phyloP scores from a whole-genome alignment of 2,113 vertebrate genomes.

The Ceyx margarethae region DNA sequence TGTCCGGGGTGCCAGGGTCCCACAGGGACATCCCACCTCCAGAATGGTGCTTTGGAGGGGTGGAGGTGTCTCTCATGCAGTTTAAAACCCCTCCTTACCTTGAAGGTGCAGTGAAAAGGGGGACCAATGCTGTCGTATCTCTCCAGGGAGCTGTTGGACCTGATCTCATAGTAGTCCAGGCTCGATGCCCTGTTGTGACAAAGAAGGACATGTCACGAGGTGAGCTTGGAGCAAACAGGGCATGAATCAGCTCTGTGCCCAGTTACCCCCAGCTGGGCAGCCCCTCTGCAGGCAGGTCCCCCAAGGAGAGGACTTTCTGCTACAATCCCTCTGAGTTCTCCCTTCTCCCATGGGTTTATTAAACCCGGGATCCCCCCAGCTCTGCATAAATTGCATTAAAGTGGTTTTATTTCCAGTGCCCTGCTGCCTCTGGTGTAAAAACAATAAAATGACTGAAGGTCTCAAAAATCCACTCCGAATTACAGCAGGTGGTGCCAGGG shows the following conservation, averaged over 20 bases:
- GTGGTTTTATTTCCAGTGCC: background rate
- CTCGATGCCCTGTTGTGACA: conserved; percentile 76
- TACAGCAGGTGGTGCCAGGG: background rate
- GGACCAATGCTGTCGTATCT: conserved; percentile 64
- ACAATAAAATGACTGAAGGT: background rate
- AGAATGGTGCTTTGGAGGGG: fast-evolving
- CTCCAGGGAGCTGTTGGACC: conserved; percentile 74
- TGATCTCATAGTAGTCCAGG: conserved; percentile 83
- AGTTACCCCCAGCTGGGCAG: background rate
- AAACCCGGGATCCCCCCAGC: fast-evolving
- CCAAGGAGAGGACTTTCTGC: background rate
- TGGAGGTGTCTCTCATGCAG: fast-evolving
- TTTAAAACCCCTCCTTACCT: conserved; percentile 38
- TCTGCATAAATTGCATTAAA: background rate
- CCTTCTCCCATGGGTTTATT: background rate
- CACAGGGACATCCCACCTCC: background rate
- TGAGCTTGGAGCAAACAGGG: background rate
- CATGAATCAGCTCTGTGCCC: fast-evolving
- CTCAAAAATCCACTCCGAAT: background rate
- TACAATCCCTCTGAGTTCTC: background rate
- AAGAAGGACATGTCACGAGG: fast-evolving
- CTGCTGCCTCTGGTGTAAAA: background rate
- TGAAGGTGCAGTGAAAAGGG: conserved; percentile 83
- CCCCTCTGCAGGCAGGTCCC: background rate
- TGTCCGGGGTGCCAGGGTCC: background rate